Evolutionary conservation across 1,140 invertebrate species (phyloP), one percentile per base, ranked within the genome.

Genomic region (Brachionus asplanchnoidis): DNA sequence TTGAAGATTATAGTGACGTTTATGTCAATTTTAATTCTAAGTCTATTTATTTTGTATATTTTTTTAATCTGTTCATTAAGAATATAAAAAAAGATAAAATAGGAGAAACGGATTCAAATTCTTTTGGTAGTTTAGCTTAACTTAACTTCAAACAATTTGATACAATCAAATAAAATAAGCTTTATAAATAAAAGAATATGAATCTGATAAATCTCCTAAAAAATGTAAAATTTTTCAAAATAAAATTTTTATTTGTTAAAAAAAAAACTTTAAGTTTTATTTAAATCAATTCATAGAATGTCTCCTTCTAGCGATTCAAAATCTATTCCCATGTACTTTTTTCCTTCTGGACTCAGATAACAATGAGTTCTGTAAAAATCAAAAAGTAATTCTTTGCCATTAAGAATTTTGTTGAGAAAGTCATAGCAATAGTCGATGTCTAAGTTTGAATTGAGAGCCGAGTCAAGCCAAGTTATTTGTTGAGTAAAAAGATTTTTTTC

Each of bases 401-500:
- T 44, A 5, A 73, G 17, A 17, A 40, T 73, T 73, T 40, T 46
- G 5, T 20, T 20, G 0, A 73, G 20, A 73, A 73, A 40, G 1
- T 73, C 36, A 17, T 73, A 73, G 17, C 28, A 73, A 46, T 73
- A 73, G 2, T 73, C 36, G 11, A 73, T 73, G 17, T 73, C 36
- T 40, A 73, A 17, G 23, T 42, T 73, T 7, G 32, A 40, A 23
- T 73, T 73, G 7, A 73, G 40, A 73, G 68, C 68, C 8, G 68
- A 73, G 40, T 73, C 36, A 17, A 73, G 40, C 68, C 68, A 73
- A 73, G 28, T 42, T 73, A 73, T 73, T 73, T 42, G 28, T 17
- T 73, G 68, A 73, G 68, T 73, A 40, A 73, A 73, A 40, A 73
- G 40, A 42, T 73, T 42, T 73, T 73, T 73, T 42, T 73, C 68